Conservation (phyloP, 2,113 vertebrate genomes). For the Petrocephalus microphthalmus region DNA sequence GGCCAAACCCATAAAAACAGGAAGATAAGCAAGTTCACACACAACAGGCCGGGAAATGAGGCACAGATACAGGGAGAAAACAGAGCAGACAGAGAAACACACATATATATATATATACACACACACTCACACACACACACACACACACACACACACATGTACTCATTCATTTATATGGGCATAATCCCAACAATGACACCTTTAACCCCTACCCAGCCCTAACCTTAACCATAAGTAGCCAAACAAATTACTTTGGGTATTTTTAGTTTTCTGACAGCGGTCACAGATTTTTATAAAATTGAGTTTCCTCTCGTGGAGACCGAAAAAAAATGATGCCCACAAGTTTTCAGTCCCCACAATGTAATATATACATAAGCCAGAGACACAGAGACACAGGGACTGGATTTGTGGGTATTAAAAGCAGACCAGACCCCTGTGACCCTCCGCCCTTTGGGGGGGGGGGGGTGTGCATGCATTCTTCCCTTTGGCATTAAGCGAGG, state of each 20-base stretch:
- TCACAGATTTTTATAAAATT: neutral
- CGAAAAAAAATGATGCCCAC: too few relatives aligned
- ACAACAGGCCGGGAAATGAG: neutral
- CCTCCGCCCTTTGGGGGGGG: neutral
- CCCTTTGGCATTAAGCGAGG: conserved; percentile 8
- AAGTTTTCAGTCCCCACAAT: neutral
- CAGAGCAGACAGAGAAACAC: neutral
- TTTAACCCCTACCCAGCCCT: neutral
- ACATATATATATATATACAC: neutral
- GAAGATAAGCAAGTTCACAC: neutral
- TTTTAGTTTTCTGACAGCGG: neutral
- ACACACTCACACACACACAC: neutral
- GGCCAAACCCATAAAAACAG: neutral
- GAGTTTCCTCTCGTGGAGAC: neutral
- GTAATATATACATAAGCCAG: neutral
- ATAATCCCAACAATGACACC: neutral
- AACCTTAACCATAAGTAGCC: neutral
- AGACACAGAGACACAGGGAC: neutral
- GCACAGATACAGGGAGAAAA: neutral
- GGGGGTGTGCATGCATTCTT: neutral
- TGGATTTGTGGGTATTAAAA: neutral
- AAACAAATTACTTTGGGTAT: neutral
- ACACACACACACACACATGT: neutral
- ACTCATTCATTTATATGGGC: neutral
- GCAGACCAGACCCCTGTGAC: neutral